Percentiles rank a stretch among this genome's conserved stretches.
Conservation (phyloP, 2,113 vertebrate species). For the Dasyprocta punctata region DNA sequence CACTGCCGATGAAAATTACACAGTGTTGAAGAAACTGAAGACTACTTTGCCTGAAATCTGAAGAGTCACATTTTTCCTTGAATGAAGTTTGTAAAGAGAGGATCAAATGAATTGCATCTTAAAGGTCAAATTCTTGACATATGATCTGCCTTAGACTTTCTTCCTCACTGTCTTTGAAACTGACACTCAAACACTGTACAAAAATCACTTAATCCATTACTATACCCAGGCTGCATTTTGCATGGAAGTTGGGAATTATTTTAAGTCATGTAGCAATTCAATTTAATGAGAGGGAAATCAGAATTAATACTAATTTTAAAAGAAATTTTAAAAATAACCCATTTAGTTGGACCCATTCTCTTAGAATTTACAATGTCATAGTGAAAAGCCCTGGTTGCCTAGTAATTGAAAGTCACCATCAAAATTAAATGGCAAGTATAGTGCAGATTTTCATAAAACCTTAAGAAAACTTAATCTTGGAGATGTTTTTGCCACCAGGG, state of each 20-base stretch:
- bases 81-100: neutral
- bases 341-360: neutral
- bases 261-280: conserved; percentile 35
- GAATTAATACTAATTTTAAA: neutral
- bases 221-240: neutral
- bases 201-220: conserved; percentile 32
- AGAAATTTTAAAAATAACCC: neutral
- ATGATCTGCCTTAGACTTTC: conserved; percentile 4
- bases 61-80: conserved; percentile 26
- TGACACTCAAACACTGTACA: conserved; percentile 16
- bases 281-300: conserved; percentile 3
- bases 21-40: neutral
- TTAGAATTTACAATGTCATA: neutral
- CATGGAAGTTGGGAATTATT: conserved; percentile 12
- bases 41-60: neutral
- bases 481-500: neutral
- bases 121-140: conserved; percentile 14
- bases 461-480: conserved; percentile 19
- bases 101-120: neutral
- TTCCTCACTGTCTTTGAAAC: conserved; percentile 37
- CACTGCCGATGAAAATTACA: neutral
- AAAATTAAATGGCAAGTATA: conserved; percentile 29
- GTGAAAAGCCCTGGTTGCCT: neutral
- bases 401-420: neutral
- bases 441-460: neutral